Base-by-base conservation (phyloP, 2,797 vertebrate genomes). In the Halcyon smyrnensis region DNA sequence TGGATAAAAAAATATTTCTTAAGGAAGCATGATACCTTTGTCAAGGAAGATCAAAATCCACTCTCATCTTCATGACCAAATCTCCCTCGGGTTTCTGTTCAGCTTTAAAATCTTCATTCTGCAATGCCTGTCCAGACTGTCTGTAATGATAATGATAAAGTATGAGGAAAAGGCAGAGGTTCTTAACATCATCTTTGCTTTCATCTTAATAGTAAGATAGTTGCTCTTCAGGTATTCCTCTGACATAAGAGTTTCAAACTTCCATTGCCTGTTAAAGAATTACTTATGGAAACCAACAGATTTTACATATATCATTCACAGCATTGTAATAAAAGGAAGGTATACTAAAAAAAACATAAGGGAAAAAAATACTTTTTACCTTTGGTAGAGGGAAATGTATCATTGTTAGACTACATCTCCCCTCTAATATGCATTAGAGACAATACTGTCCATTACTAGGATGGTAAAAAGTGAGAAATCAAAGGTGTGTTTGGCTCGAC, bases 381-480 rank as follows among this genome's bases (percentile, higher is more conserved):
- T 46, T 53, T 23, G 17, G 56, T 36, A 16, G 20, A 48, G 4
- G 6, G 23, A n/a, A 83, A 54, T 7, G 4, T 30, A 24, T 9
- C 34, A 43, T 16, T 5, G 32, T 28, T 59, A 64, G n/a, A n/a
- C 68, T 43, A 19, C 37, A 46, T 4, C 15, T 68, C 11, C 16
- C 39, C 36, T 6, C 5, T 74, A 70, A 53, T 25, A 70, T 25
- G 5, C 11, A 37, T 5, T n/a, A 13, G 24, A 65, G 34, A 46
- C 7, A 48, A 28, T n/a, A 41, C 3, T 1, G 2, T 3, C 5
- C 3, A 11, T 43, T 56, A 63, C 6, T 25, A 48, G 37, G 19
- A 12, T 32, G 4, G 4, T 37, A n/a, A 57, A 51, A 34, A 39
- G 20, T 20, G 15, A 73, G 50, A 69, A 70, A 53, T 53, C 27